These are phyloP conservation scores for Edolisoma coerulescens DNA, from an alignment of 2,113 vertebrate species.

Conservation along the genomic window DNA sequence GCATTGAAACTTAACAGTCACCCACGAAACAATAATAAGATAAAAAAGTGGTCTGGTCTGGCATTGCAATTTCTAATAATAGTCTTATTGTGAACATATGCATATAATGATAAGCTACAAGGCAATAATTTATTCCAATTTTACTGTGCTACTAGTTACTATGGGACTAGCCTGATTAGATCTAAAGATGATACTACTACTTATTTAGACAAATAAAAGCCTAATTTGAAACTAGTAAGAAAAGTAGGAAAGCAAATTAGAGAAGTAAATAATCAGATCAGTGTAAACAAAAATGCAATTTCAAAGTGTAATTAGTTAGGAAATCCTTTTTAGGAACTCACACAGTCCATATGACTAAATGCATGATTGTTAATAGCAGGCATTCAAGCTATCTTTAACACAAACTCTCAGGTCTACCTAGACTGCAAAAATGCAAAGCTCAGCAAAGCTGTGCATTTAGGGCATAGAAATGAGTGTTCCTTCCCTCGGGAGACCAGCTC, in stretches of 20 bases:
- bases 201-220: background rate
- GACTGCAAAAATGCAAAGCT: background rate
- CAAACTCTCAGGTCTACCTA: background rate
- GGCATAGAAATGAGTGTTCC: background rate
- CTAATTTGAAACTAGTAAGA: background rate
- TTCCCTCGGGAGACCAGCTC: background rate
- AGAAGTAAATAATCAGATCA: background rate
- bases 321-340: background rate
- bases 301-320: constrained; percentile 6
- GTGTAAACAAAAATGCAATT: background rate
- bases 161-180: background rate
- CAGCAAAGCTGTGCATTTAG: background rate
- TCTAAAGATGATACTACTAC: background rate
- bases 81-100: background rate
- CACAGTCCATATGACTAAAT: background rate
- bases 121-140: background rate
- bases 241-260: background rate
- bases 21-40: background rate
- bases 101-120: background rate
- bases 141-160: background rate
- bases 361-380: constrained; percentile 9
- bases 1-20: background rate
- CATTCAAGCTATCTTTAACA: background rate
- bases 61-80: background rate
- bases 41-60: background rate